Evolutionary conservation across 2,797 vertebrate species (phyloP), one percentile per base, ranked within the genome.

Genomic region (Streptopelia turtur): DNA sequence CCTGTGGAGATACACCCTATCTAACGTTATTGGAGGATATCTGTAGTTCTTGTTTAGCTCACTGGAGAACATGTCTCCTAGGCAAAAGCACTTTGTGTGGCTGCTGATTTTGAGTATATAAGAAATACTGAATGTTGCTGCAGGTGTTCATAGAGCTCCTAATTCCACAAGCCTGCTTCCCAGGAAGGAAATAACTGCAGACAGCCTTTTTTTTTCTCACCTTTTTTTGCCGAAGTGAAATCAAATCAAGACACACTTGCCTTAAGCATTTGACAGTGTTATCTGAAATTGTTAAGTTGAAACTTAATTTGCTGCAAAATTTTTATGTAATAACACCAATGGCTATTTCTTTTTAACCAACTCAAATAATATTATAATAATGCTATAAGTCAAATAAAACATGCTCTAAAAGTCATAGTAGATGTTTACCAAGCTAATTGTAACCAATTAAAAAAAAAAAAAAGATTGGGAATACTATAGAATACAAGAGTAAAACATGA

Each of bases 191-290:
- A 69, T 60, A 83, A 35, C 35, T 89, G 37, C 55, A 88, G 82
- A 35, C 5, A 52, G 5, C 13, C 24, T 11, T 35, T 43, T 28
- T 10, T 20, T 4, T 2, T 1, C 1, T 4, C 43, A 45, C 17
- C 21, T 15, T 10, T 23, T 80, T 70, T 71, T 75, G 37, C 41
- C 66, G 87, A 61, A 37, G 41, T 1, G 0, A 83, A 89, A 88
- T 39, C 24, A 81, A 86, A 83, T 21, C 22, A 50, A n/a, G 23
- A 57, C 14, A 77, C 16, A 2, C 47, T 88, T 20, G 30, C 43
- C 47, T 69, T 55, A 69, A 68, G 24, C 1, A 75, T 65, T 91
- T 90, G 15, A 66, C 87, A 86, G 16, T 14, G 10, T 45, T 72
- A 33, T 18, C 77, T 41, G 25, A 86, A 87, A 63, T 24, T 43